These are phyloP conservation scores for Acanthosepion lycidas DNA, from an alignment of 2,888 invertebrate genomes.

Conservation along the genomic window DNA sequence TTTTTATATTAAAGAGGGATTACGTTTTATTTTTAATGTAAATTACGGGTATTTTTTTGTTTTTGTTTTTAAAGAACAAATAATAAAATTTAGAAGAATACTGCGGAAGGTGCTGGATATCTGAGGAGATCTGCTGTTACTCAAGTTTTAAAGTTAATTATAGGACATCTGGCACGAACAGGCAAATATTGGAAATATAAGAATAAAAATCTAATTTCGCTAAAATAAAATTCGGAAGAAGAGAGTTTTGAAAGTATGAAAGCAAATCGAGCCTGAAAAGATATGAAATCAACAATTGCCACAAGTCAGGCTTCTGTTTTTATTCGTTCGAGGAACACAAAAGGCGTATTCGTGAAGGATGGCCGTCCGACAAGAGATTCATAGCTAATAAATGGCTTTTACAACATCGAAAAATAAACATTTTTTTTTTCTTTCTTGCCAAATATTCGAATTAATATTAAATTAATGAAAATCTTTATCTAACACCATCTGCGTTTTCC, in stretches of 20 bases:
- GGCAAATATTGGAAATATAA: too few species aligned
- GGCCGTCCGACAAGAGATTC: not conserved
- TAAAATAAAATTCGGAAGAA: not conserved
- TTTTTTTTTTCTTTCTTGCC: not conserved
- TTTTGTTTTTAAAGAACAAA: too few species aligned
- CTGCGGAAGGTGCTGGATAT: too few species aligned
- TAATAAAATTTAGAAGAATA: too few species aligned
- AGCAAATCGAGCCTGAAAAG: not conserved
- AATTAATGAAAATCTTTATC: not conserved
- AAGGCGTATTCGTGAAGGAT: not conserved
- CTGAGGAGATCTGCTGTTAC: too few species aligned
- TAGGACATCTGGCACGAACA: too few species aligned
- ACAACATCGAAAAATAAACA: not conserved
- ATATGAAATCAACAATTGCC: not conserved
- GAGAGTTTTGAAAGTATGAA: not conserved
- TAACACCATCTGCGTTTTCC: not conserved
- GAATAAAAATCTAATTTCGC: too few species aligned
- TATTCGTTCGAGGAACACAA: not conserved
- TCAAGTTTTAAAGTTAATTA: too few species aligned
- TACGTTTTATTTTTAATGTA: too few species aligned
- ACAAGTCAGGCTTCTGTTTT: not conserved
- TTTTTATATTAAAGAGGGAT: too few species aligned
- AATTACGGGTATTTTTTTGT: too few species aligned
- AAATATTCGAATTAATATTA: not conserved
- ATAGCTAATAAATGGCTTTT: not conserved